phyloP scores from a whole-genome alignment of 2,113 vertebrate genomes.

The Rana temporaria region DNA sequence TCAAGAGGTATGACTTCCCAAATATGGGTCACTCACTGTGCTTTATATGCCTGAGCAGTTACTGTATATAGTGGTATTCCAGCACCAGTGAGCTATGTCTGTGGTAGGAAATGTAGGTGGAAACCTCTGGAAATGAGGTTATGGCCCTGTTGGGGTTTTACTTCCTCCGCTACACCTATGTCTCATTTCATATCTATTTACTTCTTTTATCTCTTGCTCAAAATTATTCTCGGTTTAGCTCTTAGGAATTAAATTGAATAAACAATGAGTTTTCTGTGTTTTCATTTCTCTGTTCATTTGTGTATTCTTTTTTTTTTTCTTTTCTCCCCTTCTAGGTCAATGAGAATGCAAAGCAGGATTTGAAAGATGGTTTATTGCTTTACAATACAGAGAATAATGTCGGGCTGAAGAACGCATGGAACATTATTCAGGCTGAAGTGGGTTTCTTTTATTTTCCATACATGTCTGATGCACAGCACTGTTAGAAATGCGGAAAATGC shows the following conservation, averaged over 20 bases:
- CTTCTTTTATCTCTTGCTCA: background rate
- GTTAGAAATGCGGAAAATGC: background rate
- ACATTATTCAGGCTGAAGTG: conserved; percentile 98
- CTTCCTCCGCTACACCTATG: too few relatives aligned
- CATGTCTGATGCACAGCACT: background rate
- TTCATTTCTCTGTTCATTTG: background rate
- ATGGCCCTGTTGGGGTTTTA: too few relatives aligned
- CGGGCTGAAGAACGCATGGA: conserved; percentile 96
- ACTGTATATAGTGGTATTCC: too few relatives aligned
- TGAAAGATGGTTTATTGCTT: conserved; percentile 92
- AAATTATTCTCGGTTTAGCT: background rate
- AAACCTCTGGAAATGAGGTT: too few relatives aligned
- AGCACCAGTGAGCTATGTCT: too few relatives aligned
- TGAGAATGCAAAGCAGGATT: conserved; percentile 91
- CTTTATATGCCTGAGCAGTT: too few relatives aligned
- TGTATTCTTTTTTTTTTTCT: background rate
- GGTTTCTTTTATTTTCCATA: background rate
- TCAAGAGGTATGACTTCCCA: too few relatives aligned
- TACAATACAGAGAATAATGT: conserved; percentile 96
- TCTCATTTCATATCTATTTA: too few relatives aligned
- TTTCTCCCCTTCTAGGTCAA: conserved; percentile 78
- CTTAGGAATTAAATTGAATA: background rate
- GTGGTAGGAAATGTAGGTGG: too few relatives aligned
- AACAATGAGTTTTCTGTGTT: background rate
- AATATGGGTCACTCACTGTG: too few relatives aligned